Evolutionary conservation across 2,888 invertebrate species (phyloP).

Genomic region (Hydraecia micacea): DNA sequence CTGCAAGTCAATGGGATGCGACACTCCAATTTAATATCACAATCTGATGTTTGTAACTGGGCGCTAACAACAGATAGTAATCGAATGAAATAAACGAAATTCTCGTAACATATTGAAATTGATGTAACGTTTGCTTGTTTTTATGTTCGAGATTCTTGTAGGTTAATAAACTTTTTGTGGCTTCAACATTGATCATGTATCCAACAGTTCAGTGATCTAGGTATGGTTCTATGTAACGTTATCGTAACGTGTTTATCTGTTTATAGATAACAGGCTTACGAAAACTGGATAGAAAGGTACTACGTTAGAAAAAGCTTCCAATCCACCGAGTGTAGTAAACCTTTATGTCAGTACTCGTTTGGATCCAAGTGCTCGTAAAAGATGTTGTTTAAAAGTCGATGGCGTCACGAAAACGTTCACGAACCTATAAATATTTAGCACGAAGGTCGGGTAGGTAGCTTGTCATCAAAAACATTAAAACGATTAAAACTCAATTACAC

Average conservation of each 20-base stretch:
- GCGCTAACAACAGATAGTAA: conserved; percentile 7
- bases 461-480: conserved; percentile 15
- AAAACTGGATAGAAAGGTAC: conserved; percentile 13
- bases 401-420: neutral
- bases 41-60: conserved; percentile 19
- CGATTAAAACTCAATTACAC: conserved; percentile 24
- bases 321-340: conserved; percentile 32
- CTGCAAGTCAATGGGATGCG: conserved; percentile 60
- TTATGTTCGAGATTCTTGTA: conserved; percentile 1
- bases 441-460: neutral
- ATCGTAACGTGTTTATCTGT: conserved; percentile 21
- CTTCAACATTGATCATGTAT: neutral
- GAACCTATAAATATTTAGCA: conserved; percentile 24
- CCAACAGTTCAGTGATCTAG: conserved; percentile 4
- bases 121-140: conserved; percentile 7
- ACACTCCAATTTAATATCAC: conserved; percentile 41
- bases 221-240: conserved; percentile 6
- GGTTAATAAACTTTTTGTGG: neutral
- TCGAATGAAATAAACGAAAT: conserved; percentile 6
- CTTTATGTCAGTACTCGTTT: conserved; percentile 38
- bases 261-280: conserved; percentile 40
- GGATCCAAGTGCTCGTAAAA: conserved; percentile 20
- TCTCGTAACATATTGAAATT: neutral
- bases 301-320: conserved; percentile 35
- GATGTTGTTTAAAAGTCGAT: neutral